Percentiles rank a stretch among this genome's conserved stretches.
phyloP scores from a whole-genome alignment of 1,140 invertebrate species.

The Heliconius hermathena region DNA sequence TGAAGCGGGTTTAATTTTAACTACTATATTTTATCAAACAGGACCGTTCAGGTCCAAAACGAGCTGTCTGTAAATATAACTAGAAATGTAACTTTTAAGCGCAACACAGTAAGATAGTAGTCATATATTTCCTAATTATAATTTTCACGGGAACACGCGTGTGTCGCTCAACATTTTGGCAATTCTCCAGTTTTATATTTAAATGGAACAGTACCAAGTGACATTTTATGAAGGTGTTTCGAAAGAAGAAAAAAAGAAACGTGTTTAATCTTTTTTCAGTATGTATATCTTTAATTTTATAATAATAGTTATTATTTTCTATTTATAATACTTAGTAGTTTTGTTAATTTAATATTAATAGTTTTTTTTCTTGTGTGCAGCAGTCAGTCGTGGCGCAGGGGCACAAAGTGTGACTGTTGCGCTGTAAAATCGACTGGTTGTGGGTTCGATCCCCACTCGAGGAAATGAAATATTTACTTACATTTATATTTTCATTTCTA shows the following conservation, averaged over 20 bases:
- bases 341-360: too few relatives aligned
- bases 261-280: neutral
- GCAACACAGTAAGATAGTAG: conserved; percentile 54
- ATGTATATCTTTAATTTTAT: neutral
- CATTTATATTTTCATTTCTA: too few relatives aligned
- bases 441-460: too few relatives aligned
- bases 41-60: too few relatives aligned
- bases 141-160: conserved; percentile 61
- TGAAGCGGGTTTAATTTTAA: too few relatives aligned
- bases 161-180: conserved; percentile 63
- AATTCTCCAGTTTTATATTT: conserved; percentile 68
- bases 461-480: too few relatives aligned
- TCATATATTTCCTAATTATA: conserved; percentile 72
- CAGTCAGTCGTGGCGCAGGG: too few relatives aligned
- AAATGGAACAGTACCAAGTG: conserved; percentile 59
- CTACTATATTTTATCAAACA: too few relatives aligned
- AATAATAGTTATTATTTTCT: neutral
- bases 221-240: conserved; percentile 68
- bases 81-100: neutral
- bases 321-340: too few relatives aligned
- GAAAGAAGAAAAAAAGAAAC: conserved; percentile 37
- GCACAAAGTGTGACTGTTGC: too few relatives aligned
- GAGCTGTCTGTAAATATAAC: neutral
- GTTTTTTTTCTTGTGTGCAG: too few relatives aligned
- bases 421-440: too few relatives aligned